Base-by-base conservation (phyloP, 2,888 invertebrate genomes). In the Scaeva pyrastri region DNA sequence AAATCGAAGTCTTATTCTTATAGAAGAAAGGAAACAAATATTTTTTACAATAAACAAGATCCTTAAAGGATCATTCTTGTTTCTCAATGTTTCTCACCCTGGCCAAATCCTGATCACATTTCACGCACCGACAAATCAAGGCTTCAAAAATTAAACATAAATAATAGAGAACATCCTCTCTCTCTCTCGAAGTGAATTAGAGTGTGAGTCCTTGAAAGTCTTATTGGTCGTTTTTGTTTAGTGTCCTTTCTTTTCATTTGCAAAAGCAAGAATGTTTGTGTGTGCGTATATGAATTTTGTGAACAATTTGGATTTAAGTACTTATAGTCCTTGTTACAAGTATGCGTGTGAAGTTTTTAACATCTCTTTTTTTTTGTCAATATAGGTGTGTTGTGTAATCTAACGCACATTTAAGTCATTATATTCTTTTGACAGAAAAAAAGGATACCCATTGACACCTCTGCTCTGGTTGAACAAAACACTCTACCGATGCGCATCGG, bases 361-460 rank as follows among this genome's bases (percentile, higher is more conserved):
- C n/a, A n/a, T n/a, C n/a, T n/a, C n/a, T 60, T 11, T 23, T 62
- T 55, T 6, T 45, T 70, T 43, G 58, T 16, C 39, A 58, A 52
- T 71, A 73, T n/a, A n/a, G n/a, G n/a, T n/a, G n/a, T n/a, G 82
- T 21, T 50, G 77, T 81, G 85, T 60, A 56, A 76, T 76, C 56
- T 73, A 77, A 56, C 73, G 41, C 55, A 71, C 71, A 56, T 55
- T 71, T 71, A 23, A 21, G 68, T 66, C 23, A 86, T 86, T 77
- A 70, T 84, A 68, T 81, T 60, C 70, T 52, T 58, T 62, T 16
- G 3, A n/a, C n/a, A n/a, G n/a, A 14, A 36, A 72, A 55, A 43
- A 64, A 73, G 74, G 77, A 74, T 74, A 82, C 74, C 77, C 71
- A 82, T 86, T 62, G 77, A 86, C 86, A 86, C 86, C 86, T 86